These are phyloP conservation scores for Platichthys flesus DNA, from an alignment of 2,113 vertebrate genomes.

Conservation along the genomic window DNA sequence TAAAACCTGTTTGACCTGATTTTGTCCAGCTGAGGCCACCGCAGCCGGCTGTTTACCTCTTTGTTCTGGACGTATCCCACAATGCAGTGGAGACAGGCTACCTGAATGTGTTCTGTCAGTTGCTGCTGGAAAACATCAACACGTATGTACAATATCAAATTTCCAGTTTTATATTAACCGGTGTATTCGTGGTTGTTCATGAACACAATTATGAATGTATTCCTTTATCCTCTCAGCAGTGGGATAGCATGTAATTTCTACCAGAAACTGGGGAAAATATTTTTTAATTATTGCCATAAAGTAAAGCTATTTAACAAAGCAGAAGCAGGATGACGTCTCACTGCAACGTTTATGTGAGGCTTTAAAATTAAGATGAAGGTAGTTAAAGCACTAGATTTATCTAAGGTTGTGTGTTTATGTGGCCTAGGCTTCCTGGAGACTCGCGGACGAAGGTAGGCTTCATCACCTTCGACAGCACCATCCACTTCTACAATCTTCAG, in stretches of 20 bases:
- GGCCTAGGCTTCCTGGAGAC: constrained; percentile 93
- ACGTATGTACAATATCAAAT: constrained; percentile 83
- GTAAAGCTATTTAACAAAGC: background rate
- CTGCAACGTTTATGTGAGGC: background rate
- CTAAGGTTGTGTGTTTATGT: background rate
- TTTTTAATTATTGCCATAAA: background rate
- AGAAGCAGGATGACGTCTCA: background rate
- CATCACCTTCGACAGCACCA: constrained; percentile 97
- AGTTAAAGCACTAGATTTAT: background rate
- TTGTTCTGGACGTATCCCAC: constrained; percentile 95
- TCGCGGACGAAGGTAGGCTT: constrained; percentile 96
- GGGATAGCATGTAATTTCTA: background rate
- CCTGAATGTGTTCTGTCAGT: constrained; percentile 92
- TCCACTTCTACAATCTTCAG: constrained; percentile 99
- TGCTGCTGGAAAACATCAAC: constrained; percentile 93
- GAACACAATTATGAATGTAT: background rate
- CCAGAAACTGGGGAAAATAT: background rate
- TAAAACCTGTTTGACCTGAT: background rate
- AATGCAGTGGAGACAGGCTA: constrained; percentile 97
- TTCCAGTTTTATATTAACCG: background rate
- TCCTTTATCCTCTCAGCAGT: background rate
- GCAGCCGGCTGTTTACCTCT: constrained; percentile 96
- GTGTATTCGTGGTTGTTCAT: too few species aligned
- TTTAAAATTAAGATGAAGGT: background rate
- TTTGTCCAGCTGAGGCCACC: constrained; percentile 90